Conservation (phyloP, 2,113 vertebrate species). For the Sylvietta virens region DNA sequence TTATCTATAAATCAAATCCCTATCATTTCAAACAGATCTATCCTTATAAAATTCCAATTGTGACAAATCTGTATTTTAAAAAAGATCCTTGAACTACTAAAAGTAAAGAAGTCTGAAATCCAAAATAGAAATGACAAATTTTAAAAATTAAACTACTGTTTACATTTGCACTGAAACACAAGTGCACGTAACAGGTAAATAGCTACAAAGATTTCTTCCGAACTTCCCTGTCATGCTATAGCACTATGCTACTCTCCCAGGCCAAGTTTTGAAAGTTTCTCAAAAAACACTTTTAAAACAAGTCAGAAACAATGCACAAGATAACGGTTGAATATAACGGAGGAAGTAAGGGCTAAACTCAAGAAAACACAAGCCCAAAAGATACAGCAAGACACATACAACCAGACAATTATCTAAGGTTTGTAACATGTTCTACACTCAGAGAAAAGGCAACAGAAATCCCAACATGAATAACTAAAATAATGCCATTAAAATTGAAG, state of each 20-base stretch:
- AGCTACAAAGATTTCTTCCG: neutral
- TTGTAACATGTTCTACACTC: neutral
- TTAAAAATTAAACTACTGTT: neutral
- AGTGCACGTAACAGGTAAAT: neutral
- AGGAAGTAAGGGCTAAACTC: neutral
- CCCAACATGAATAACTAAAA: neutral
- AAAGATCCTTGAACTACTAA: neutral
- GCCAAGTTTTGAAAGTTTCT: neutral
- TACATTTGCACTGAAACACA: neutral
- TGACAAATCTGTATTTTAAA: neutral
- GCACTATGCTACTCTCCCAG: neutral
- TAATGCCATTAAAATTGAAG: neutral
- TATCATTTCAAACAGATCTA: neutral
- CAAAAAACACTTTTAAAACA: neutral
- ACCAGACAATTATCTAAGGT: neutral
- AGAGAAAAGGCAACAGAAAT: neutral
- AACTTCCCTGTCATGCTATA: neutral
- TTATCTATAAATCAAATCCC: neutral
- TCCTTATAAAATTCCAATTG: neutral
- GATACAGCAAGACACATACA: neutral
- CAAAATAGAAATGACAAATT: neutral
- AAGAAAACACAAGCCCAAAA: neutral
- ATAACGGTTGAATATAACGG: neutral
- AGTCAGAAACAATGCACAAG: neutral
- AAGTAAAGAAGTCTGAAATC: neutral